phyloP scores from a whole-genome alignment of 2,888 invertebrate genomes.

The Hypercompe scribonia region DNA sequence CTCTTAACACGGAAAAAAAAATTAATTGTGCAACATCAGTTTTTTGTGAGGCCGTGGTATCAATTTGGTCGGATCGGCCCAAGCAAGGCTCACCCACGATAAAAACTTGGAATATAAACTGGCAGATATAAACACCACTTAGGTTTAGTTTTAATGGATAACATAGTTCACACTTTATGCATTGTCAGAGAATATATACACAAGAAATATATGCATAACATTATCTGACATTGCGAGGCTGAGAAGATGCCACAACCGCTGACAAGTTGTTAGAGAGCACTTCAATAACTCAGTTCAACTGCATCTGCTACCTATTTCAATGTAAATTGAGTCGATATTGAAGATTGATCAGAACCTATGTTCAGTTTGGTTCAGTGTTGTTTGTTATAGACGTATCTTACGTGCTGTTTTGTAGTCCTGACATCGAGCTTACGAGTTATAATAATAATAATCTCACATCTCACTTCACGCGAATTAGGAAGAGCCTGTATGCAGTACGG shows the following conservation, averaged over 20 bases:
- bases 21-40: too few relatives aligned
- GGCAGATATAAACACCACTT: too few relatives aligned
- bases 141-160: too few relatives aligned
- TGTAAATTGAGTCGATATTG: slow-evolving; percentile 38
- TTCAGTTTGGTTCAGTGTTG: slow-evolving; percentile 12
- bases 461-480: too few relatives aligned
- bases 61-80: too few relatives aligned
- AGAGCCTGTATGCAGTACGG: too few relatives aligned
- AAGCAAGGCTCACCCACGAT: too few relatives aligned
- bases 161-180: neutral
- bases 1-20: too few relatives aligned
- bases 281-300: slow-evolving; percentile 41
- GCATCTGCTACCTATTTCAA: slow-evolving; percentile 48
- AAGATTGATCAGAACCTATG: slow-evolving; percentile 37
- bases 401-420: neutral
- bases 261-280: slow-evolving; percentile 27
- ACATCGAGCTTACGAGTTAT: neutral
- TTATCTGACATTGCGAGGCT: neutral
- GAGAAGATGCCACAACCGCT: neutral
- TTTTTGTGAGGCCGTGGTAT: too few relatives aligned
- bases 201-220: slow-evolving; percentile 1
- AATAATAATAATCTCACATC: too few relatives aligned
- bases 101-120: too few relatives aligned
- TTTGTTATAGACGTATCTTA: neutral
- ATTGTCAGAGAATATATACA: neutral